Evolutionary conservation across 2,888 invertebrate species (phyloP), one percentile per base, ranked within the genome.

Genomic region (Melinaea menophilus): DNA sequence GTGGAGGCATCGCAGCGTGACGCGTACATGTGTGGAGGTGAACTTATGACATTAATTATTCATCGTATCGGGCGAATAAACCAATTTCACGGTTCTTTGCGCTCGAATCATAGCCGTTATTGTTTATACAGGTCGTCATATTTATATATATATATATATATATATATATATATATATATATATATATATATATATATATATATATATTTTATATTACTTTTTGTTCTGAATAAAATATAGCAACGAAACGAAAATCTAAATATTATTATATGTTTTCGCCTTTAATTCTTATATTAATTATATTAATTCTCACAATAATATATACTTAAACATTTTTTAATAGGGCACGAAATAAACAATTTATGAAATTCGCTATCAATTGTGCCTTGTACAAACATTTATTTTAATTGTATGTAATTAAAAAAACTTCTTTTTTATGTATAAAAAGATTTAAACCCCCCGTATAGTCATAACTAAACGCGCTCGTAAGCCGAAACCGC

Each of bases 61-160:
- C 90, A 90, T 91, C 88, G 90, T 88, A 85, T 88, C 85, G 83
- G 81, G 84, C 89, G 89, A 87, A 90, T 90, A 89, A 90, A 90
- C 87, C 90, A 91, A 91, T 91, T 91, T 91, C 89, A 91, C 81
- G 90, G 81, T 90, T 90, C 90, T 91, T 91, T 91, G 90, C 86
- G 72, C 79, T 74, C 85, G 85, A 80, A 85, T 84, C 86, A 84
- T 82, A 80, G 78, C 77, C 76, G 76, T 76, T 76, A 74, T 76
- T 73, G 75, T 73, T 72, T 74, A 78, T 80, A 87, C 82, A 84
- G 86, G 74, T 51, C 51, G 51, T n/a, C 48, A 48, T 51, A 31
- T 51, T 51, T 7, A 12, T 46, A 46, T 12, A 46, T 9, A 4
- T 46, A 3, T 5, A 5, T 46, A n/a, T 46, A n/a, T 46, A 46